Conservation (phyloP, 2,888 invertebrate species). For the Blera fallax region DNA sequence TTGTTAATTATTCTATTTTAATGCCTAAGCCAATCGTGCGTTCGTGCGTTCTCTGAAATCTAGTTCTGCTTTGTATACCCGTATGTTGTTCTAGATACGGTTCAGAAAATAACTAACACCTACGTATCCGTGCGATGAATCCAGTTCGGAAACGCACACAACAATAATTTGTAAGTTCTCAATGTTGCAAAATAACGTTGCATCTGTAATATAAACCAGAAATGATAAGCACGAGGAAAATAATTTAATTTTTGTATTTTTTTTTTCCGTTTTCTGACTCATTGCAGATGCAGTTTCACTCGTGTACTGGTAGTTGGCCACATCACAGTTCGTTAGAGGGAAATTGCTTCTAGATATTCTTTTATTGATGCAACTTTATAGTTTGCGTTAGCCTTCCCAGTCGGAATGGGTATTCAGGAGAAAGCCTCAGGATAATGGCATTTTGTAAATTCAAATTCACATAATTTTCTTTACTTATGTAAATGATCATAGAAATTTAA, state of each 20-base stretch:
- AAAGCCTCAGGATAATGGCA: background rate
- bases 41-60: background rate
- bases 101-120: slow-evolving; percentile 17
- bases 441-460: background rate
- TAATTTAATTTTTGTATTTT: background rate
- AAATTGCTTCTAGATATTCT: background rate
- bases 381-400: background rate
- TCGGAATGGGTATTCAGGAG: background rate
- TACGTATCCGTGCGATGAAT: background rate
- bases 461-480: background rate
- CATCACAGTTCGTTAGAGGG: background rate
- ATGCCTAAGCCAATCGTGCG: background rate
- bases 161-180: background rate
- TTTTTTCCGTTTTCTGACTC: background rate
- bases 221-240: slow-evolving; percentile 17
- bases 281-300: background rate
- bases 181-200: slow-evolving; percentile 2
- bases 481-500: background rate
- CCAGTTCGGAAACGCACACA: slow-evolving; percentile 24
- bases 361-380: background rate
- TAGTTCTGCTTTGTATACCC: background rate
- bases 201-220: slow-evolving; percentile 30
- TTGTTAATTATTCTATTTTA: slow-evolving; percentile 5
- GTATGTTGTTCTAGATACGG: slow-evolving; percentile 5
- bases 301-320: background rate